Conservation (phyloP, 2,113 vertebrate species). For the Erpornis zantholeuca region DNA sequence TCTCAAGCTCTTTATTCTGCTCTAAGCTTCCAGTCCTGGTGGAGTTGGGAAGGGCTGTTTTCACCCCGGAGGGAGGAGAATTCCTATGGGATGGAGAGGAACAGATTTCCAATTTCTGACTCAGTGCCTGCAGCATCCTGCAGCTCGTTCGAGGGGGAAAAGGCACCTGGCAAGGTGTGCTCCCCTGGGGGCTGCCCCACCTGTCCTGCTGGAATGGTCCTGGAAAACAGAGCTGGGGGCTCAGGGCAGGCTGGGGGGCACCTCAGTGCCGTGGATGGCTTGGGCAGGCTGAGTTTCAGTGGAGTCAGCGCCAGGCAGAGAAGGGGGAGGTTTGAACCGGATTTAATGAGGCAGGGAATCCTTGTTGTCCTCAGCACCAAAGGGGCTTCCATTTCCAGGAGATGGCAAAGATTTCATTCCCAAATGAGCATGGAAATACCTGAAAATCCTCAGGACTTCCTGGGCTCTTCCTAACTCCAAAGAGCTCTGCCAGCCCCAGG, state of each 20-base stretch:
- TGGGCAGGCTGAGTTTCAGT: not conserved
- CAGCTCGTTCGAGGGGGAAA: not conserved
- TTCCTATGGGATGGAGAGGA: not conserved
- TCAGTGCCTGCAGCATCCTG: not conserved
- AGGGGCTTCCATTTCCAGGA: not conserved
- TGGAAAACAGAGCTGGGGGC: not conserved
- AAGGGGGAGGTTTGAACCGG: not conserved
- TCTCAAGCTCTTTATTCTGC: not conserved
- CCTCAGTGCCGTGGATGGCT: not conserved
- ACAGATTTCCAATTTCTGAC: constrained; percentile 24
- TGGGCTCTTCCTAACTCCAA: not conserved
- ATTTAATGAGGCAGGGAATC: constrained; percentile 32
- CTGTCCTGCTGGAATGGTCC: not conserved
- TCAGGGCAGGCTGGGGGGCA: not conserved
- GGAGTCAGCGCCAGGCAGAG: not conserved
- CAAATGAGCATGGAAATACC: not conserved
- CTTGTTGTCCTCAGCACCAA: not conserved
- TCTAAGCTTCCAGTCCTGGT: not conserved
- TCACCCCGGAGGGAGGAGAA: not conserved
- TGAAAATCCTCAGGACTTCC: not conserved
- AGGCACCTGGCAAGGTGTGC: not conserved
- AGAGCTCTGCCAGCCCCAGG: not conserved
- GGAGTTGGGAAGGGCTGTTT: not conserved
- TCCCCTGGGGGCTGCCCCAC: not conserved
- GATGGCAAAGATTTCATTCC: not conserved